Evolutionary conservation across 2,888 invertebrate species (phyloP).

Genomic region (Vandiemenella viatica): DNA sequence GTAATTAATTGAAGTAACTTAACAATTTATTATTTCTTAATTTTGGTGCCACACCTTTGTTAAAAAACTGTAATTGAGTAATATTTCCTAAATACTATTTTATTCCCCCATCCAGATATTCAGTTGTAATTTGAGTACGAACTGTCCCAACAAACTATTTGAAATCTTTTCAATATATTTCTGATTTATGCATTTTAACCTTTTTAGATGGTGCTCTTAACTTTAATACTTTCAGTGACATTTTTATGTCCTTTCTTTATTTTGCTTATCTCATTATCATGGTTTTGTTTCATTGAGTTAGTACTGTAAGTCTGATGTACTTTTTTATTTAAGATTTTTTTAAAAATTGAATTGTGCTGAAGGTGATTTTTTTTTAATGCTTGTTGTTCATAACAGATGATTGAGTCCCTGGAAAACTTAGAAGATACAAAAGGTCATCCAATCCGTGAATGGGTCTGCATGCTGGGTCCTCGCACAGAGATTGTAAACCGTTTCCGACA

Average conservation of each 20-base stretch:
- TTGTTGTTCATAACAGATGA: conserved; percentile 35
- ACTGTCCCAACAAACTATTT: too few relatives aligned
- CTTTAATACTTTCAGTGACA: too few relatives aligned
- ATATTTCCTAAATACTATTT: too few relatives aligned
- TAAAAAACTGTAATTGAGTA: too few relatives aligned
- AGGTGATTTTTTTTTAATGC: not conserved
- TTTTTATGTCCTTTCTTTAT: not conserved
- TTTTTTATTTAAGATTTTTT: not conserved
- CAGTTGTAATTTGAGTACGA: too few relatives aligned
- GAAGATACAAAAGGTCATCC: conserved; percentile 94
- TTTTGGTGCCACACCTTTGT: too few relatives aligned
- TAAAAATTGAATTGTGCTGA: conserved; percentile 5
- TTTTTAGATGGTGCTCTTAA: too few relatives aligned
- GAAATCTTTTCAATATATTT: too few relatives aligned
- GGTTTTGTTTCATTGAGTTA: not conserved
- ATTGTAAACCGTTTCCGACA: conserved; percentile 85
- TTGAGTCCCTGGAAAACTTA: conserved; percentile 93
- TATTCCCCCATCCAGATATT: too few relatives aligned
- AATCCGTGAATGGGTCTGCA: conserved; percentile 90
- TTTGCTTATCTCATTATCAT: not conserved
- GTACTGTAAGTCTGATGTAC: not conserved
- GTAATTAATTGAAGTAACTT: too few relatives aligned
- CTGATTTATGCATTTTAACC: too few relatives aligned
- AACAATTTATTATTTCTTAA: too few relatives aligned
- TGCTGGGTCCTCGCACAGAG: conserved; percentile 90